Base-by-base conservation (phyloP, 2,797 vertebrate species). In the Danio albolineatus region DNA sequence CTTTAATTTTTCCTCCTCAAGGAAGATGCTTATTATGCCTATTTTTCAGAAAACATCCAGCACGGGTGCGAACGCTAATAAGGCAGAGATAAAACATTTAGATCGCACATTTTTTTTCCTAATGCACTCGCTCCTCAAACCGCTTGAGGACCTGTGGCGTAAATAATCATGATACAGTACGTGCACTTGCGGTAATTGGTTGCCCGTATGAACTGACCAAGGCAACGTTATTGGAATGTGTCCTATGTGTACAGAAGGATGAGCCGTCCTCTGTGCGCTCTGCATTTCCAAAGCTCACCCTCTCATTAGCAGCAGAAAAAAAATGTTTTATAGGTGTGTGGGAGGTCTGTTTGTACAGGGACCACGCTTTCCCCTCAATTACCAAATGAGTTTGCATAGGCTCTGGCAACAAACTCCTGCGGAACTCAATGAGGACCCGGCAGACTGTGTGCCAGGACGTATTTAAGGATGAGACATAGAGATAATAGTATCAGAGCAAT, bases 401-500 rank as follows among this genome's bases (percentile, higher is more conserved):
- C 28, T 70, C 73, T 82, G 75, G 78, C 70, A 87, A 76, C 62
- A 78, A 73, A 74, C 64, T 80, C 51, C 54, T 53, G 41, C 12
- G 54, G 70, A 79, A 65, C 48, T 78, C 64, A n/a, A 56, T 16
- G 13, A 78, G 38, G 13, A 51, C 76, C 84, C 76, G 85, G 85
- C 84, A 85, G 86, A 85, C 87, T 86, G 87, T 86, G 85, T 84
- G 78, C 77, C 59, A 81, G 80, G 85, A 85, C 79, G 80, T 87
- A 85, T 89, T 89, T 86, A 84, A 74, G 83, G 88, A 91, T 90
- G 90, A 90, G 79, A 87, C 51, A 56, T 54, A 84, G 85, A 87
- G 79, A 88, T 91, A 89, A 92, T 90, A 89, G 85, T 79, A 78
- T 75, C 84, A 87, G 88, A 88, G 85, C 80, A 59, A 85, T 80